These are phyloP conservation scores for Lydus trimaculatus DNA, from an alignment of 2,888 invertebrate species.

Conservation along the genomic window DNA sequence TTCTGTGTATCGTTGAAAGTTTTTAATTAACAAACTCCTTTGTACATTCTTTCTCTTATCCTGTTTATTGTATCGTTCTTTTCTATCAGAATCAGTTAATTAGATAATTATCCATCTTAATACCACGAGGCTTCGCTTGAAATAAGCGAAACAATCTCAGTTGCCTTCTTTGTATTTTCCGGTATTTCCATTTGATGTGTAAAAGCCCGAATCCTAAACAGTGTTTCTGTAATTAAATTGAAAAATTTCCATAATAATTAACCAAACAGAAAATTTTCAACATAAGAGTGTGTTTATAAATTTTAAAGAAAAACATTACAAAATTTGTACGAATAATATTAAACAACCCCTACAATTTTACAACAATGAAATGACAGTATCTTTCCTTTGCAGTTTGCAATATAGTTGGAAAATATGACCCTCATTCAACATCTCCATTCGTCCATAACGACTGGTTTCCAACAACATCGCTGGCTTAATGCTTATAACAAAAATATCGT, in stretches of 20 bases:
- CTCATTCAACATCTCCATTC: not conserved
- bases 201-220: not conserved
- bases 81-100: not conserved
- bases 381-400: not conserved
- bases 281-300: not conserved
- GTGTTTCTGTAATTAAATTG: not conserved
- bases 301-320: too few species aligned
- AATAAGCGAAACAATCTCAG: not conserved
- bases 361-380: slow-evolving; percentile 2
- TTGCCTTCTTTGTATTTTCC: not conserved
- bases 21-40: not conserved
- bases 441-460: not conserved
- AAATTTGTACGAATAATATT: not conserved
- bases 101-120: not conserved
- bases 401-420: not conserved
- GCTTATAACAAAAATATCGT: not conserved
- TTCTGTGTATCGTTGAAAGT: not conserved
- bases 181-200: not conserved
- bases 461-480: not conserved
- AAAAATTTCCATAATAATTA: not conserved
- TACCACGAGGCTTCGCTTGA: not conserved
- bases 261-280: too few species aligned
- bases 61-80: not conserved
- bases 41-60: not conserved
- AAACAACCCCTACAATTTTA: not conserved